Conservation (phyloP, 2,888 invertebrate genomes). For the Agrochola macilenta region DNA sequence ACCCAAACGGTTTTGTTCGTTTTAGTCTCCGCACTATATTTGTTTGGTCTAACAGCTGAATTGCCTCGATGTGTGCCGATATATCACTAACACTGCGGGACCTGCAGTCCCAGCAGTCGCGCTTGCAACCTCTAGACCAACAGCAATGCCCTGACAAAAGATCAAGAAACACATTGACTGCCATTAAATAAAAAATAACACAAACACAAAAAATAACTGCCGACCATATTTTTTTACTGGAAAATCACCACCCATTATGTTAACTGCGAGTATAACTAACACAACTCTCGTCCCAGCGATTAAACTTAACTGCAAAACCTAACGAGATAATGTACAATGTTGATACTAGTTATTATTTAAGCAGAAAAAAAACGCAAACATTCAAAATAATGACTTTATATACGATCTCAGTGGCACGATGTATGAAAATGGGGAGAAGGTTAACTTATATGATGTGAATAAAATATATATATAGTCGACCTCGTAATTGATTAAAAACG, state of each 20-base stretch:
- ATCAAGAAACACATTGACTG: background rate
- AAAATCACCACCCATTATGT: conserved; percentile 34
- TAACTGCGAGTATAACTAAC: conserved; percentile 31
- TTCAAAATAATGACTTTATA: conserved; percentile 37
- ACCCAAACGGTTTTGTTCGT: too few relatives aligned
- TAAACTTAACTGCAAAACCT: conserved; percentile 39
- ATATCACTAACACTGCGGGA: too few relatives aligned
- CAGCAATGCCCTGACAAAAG: too few relatives aligned
- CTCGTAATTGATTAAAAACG: background rate
- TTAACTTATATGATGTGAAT: background rate
- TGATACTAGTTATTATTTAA: conserved; percentile 5
- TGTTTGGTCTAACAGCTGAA: too few relatives aligned
- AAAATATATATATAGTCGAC: too few relatives aligned
- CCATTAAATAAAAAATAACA: background rate
- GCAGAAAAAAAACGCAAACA: conserved; percentile 13
- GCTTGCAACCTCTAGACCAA: background rate
- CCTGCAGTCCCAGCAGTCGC: too few relatives aligned
- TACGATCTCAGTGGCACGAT: background rate
- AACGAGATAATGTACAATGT: conserved; percentile 48
- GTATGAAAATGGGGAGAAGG: conserved; percentile 8
- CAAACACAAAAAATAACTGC: background rate
- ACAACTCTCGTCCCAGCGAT: conserved; percentile 18
- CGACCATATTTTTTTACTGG: conserved; percentile 18
- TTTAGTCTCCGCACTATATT: too few relatives aligned
- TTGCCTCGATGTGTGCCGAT: too few relatives aligned